Evolutionary conservation across 2,113 vertebrate species (phyloP).

Genomic region (Apodemus sylvaticus): DNA sequence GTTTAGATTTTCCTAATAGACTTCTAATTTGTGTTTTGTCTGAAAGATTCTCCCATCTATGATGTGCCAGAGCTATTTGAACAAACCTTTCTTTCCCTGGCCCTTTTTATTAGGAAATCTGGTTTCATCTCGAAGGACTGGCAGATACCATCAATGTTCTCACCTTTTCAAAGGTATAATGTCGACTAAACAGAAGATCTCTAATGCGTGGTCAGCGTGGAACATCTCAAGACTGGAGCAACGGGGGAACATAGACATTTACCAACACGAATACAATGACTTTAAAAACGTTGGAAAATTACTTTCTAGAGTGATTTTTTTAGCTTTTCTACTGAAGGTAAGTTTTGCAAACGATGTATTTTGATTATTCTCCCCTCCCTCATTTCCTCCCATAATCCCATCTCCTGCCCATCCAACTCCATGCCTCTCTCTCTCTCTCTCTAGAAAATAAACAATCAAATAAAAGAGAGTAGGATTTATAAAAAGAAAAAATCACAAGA

Average conservation of each 20-base stretch:
- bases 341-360: not conserved
- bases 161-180: not conserved
- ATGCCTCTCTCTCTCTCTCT: not conserved
- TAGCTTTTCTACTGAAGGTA: not conserved
- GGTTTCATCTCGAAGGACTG: conserved; percentile 29
- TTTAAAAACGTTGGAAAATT: not conserved
- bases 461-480: not conserved
- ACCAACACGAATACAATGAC: not conserved
- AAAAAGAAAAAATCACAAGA: not conserved
- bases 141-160: not conserved
- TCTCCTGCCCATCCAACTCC: not conserved
- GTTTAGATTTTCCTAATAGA: conserved; percentile 58
- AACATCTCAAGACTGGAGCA: not conserved
- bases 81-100: not conserved
- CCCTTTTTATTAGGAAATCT: not conserved
- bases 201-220: rapidly evolving
- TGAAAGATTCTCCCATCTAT: conserved; percentile 18
- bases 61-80: conserved; percentile 31
- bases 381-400: not conserved
- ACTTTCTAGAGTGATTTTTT: not conserved
- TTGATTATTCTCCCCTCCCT: not conserved
- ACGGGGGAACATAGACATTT: not conserved
- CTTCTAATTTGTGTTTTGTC: conserved; percentile 63
- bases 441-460: not conserved
- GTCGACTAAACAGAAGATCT: not conserved